Percentiles rank a stretch among this genome's conserved stretches.
Evolutionary conservation across 2,888 invertebrate genomes (phyloP).

Genomic region (Maniola hyperantus): DNA sequence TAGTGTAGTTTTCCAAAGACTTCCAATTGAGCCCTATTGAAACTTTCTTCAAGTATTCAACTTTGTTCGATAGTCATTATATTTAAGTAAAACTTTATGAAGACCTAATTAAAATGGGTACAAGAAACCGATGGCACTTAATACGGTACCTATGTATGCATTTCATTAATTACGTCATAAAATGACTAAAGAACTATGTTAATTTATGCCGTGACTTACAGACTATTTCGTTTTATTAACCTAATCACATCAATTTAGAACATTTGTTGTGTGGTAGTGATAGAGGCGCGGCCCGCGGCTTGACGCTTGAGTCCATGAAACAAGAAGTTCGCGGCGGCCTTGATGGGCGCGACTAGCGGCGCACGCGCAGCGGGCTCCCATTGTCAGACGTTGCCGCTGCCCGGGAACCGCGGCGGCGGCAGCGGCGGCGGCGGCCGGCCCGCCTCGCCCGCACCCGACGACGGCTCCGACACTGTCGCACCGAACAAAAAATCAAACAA

Average conservation of each 20-base stretch:
- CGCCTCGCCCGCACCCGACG: constrained; percentile 88
- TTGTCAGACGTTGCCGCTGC: constrained; percentile 90
- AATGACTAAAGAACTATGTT: constrained; percentile 77
- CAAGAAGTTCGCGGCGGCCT: constrained; percentile 87
- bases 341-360: constrained; percentile 83
- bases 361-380: constrained; percentile 85
- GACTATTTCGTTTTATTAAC: constrained; percentile 70
- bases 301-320: constrained; percentile 85
- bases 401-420: constrained; percentile 90
- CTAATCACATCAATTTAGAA: constrained; percentile 83
- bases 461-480: constrained; percentile 91
- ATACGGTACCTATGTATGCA: constrained; percentile 69
- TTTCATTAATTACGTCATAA: constrained; percentile 75
- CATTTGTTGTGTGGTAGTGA: constrained; percentile 81
- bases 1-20: constrained; percentile 42
- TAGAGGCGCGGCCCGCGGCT: constrained; percentile 69
- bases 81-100: constrained; percentile 55
- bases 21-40: constrained; percentile 32
- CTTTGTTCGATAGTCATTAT: constrained; percentile 41
- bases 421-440: constrained; percentile 91
- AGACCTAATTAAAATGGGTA: constrained; percentile 74
- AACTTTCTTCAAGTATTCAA: constrained; percentile 37
- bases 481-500: neutral
- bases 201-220: constrained; percentile 77
- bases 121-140: constrained; percentile 73